Base-by-base conservation (phyloP, 2,888 invertebrate genomes). In the Scaptomyza flava region DNA sequence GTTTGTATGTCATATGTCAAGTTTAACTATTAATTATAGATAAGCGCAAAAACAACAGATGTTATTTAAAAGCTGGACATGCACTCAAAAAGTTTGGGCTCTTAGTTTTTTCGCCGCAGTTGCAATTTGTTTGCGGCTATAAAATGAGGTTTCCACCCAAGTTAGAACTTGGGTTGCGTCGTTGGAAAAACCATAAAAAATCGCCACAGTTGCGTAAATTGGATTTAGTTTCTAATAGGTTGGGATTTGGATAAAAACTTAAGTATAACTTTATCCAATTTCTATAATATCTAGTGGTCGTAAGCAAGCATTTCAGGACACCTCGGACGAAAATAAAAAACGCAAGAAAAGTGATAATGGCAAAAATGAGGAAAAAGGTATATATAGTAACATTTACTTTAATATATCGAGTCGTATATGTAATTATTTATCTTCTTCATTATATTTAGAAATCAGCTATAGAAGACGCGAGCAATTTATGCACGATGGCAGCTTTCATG, bases 401-500 rank as follows among this genome's bases (percentile, higher is more conserved):
- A 34, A 9, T 6, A 31, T 6, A 33, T 33, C 1, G 20, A 33
- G 4, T 23, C 4, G 23, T 23, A 23, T 4, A 23, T 4, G 4
- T 23, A 23, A 23, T 33, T n/a, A 48, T 8, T n/a, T 20, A n/a
- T 3, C 34, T 34, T 36, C 11, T 30, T 14, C 12, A 20, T n/a
- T 9, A 34, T 34, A 12, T 12, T 8, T 17, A 64, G 47, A 42
- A 33, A 8, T 61, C n/a, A 45, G 50, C 45, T 51, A 20, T 33
- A 61, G 7, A 7, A 23, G 9, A 9, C 89, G 81, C 56, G 79
- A 89, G 6, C 79, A 76, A n/a, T 91, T 90, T 14, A 64, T 90
- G 31, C 87, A 85, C 51, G 86, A 90, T 63, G 92, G 92, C 41
- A 90, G 77, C 53, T 92, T 92, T 51, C 90, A 91, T 59, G 90